These are phyloP conservation scores for Proterorhinus semilunaris DNA, from an alignment of 2,113 vertebrate species.

Conservation along the genomic window DNA sequence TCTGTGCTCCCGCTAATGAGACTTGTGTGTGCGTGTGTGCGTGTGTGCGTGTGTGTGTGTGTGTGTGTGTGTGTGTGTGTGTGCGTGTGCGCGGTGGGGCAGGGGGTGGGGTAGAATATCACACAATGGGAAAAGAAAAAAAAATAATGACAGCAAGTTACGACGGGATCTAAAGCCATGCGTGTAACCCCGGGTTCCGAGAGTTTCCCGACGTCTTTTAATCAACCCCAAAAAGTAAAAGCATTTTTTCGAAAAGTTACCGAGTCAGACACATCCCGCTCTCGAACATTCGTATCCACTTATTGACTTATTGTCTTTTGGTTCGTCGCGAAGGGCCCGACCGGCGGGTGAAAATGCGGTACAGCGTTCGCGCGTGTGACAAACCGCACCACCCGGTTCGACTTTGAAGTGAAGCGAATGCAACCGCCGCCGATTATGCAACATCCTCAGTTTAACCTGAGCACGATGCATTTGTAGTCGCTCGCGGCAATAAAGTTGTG, in stretches of 20 bases:
- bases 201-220: too few relatives aligned
- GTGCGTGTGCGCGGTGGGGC: conserved; percentile 9
- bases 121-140: conserved; percentile 24
- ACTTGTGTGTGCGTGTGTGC: conserved; percentile 62
- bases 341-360: not conserved
- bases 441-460: conserved; percentile 2
- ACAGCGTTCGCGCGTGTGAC: conserved; percentile 21
- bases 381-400: conserved; percentile 11
- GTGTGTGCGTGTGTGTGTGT: conserved; percentile 20
- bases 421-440: not conserved
- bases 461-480: not conserved
- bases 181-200: conserved; percentile 32
- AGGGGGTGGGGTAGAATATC: not conserved
- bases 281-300: too few relatives aligned
- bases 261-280: too few relatives aligned
- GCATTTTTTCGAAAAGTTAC: too few relatives aligned
- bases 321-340: too few relatives aligned
- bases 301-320: too few relatives aligned
- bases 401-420: conserved; percentile 13
- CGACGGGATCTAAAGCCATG: conserved; percentile 5
- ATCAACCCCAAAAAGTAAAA: too few relatives aligned
- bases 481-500: not conserved
- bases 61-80: conserved; percentile 4
- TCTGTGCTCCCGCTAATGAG: conserved; percentile 72
- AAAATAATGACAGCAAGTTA: conserved; percentile 59